Evolutionary conservation across 2,888 invertebrate species (phyloP).

Genomic region (Stenolophus ochropezus): DNA sequence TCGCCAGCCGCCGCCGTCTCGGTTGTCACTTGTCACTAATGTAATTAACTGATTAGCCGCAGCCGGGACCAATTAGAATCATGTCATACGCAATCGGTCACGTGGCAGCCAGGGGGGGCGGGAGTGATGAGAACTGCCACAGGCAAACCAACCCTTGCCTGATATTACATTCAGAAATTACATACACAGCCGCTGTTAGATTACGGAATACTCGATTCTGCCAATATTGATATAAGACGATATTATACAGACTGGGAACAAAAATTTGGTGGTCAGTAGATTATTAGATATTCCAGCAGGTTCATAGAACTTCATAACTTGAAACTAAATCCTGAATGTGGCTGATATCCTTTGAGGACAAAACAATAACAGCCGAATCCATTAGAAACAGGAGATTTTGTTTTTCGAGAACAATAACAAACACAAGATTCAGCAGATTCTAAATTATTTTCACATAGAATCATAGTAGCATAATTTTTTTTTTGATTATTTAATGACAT

Average conservation of each 20-base stretch:
- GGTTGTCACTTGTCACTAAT: slow-evolving; percentile 39
- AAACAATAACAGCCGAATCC: no score
- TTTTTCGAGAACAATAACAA: no score
- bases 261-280: neutral
- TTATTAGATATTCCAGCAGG: neutral
- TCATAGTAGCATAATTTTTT: no score
- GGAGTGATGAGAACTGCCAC: neutral
- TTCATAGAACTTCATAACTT: no score
- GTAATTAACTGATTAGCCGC: slow-evolving; percentile 55
- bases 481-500: no score
- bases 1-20: slow-evolving; percentile 10
- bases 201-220: neutral
- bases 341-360: no score
- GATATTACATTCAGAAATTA: slow-evolving; percentile 32
- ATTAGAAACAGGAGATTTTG: no score
- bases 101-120: slow-evolving; percentile 28
- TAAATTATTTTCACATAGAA: no score
- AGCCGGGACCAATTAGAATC: slow-evolving; percentile 69
- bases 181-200: neutral
- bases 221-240: slow-evolving; percentile 11
- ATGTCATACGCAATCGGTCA: slow-evolving; percentile 72
- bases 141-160: slow-evolving; percentile 19
- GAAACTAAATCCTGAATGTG: no score
- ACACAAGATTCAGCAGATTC: no score
- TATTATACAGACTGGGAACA: neutral